phyloP scores from a whole-genome alignment of 2,888 invertebrate species.

The Nomada ruficornis region DNA sequence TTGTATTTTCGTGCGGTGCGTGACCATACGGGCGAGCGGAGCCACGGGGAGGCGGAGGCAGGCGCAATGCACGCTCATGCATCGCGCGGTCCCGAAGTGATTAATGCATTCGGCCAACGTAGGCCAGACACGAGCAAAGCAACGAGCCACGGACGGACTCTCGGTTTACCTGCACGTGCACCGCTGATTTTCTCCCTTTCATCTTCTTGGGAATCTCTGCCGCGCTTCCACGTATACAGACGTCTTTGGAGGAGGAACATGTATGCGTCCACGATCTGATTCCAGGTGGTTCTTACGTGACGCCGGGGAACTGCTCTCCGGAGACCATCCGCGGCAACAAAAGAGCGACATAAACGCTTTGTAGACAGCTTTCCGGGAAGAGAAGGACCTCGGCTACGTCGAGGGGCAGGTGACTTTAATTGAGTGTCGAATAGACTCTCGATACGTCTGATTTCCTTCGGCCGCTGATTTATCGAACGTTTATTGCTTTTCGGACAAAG shows the following conservation, averaged over 20 bases:
- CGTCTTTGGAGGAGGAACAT: conserved; percentile 7
- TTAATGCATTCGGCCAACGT: conserved; percentile 81
- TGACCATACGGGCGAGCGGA: conserved; percentile 60
- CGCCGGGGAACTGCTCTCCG: conserved; percentile 47
- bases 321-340: conserved; percentile 51
- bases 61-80: conserved; percentile 65
- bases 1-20: conserved; percentile 68
- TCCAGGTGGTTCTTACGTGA: conserved; percentile 67
- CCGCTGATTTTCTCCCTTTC: conserved; percentile 81
- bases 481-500: neutral
- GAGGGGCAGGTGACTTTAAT: conserved; percentile 20
- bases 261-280: conserved; percentile 61
- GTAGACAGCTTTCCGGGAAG: conserved; percentile 45
- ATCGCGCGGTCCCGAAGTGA: conserved; percentile 71
- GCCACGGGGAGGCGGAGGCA: conserved; percentile 38
- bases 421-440: neutral
- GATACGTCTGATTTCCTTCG: neutral
- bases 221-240: conserved; percentile 41
- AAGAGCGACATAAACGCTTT: conserved; percentile 47
- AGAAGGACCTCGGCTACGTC: conserved; percentile 4
- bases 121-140: conserved; percentile 73
- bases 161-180: conserved; percentile 78
- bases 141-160: conserved; percentile 67
- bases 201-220: conserved; percentile 75
- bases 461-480: neutral